A percentile compares a stretch with the other conserved stretches of the same genome.
Conservation (phyloP, 2,113 vertebrate species). For the Bungarus multicinctus region DNA sequence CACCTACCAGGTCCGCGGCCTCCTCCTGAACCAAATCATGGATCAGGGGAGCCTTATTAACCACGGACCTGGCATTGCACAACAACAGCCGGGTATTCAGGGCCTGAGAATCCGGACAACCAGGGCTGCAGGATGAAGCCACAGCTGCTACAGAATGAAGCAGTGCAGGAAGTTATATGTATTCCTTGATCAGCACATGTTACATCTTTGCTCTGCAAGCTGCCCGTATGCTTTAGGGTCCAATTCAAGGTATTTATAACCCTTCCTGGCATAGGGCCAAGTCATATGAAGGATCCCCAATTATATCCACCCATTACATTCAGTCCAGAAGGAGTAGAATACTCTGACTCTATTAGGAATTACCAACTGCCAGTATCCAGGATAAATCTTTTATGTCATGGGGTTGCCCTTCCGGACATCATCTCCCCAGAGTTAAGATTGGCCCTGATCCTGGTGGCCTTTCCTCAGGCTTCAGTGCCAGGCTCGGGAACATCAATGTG, state of each 20-base stretch:
- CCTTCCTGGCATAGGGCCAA: neutral
- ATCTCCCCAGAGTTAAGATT: neutral
- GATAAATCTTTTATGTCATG: neutral
- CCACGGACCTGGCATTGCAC: no score
- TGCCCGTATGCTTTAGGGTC: neutral
- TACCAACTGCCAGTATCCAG: neutral
- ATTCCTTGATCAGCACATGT: neutral
- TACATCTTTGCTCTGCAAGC: neutral
- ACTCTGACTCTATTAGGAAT: neutral
- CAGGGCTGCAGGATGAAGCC: no score
- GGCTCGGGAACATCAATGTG: neutral
- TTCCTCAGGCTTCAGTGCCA: neutral
- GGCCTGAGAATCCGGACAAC: no score
- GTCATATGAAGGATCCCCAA: neutral
- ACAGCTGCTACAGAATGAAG: neutral
- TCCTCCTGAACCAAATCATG: no score
- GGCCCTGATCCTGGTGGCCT: neutral
- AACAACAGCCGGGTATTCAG: no score
- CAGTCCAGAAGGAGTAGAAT: neutral
- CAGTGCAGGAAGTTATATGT: neutral
- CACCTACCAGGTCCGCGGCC: no score
- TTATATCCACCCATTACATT: neutral
- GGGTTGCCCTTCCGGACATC: neutral
- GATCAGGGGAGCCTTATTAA: no score
- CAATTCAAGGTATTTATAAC: neutral